Conservation (phyloP, 2,797 vertebrate species). For the Protonibea diacanthus region DNA sequence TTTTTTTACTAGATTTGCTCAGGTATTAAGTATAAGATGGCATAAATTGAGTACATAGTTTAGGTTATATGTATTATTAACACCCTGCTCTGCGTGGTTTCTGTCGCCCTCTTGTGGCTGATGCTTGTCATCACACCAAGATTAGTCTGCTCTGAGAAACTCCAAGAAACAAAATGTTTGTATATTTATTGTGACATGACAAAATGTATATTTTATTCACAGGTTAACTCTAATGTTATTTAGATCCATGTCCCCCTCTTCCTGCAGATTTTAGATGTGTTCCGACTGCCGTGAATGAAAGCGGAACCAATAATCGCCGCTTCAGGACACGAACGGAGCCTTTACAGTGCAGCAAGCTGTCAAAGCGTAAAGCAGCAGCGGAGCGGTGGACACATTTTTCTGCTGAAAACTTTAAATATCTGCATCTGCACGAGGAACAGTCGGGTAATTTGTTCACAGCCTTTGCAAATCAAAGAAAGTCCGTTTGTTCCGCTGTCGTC, state of each 20-base stretch:
- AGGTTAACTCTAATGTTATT: accelerated
- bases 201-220: accelerated
- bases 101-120: constrained; percentile 44
- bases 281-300: background rate
- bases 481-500: background rate
- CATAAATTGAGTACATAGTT: background rate
- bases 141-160: accelerated
- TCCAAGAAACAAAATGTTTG: background rate
- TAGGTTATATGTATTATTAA: background rate
- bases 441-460: background rate
- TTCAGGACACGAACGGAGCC: constrained; percentile 26
- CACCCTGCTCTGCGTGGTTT: background rate
- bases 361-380: background rate
- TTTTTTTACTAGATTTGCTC: no score
- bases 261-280: background rate
- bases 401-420: background rate
- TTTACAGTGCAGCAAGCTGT: constrained; percentile 33
- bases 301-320: constrained; percentile 59
- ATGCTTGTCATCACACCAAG: background rate
- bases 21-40: no score
- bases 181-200: background rate
- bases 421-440: accelerated
- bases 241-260: background rate
- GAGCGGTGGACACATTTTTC: accelerated
- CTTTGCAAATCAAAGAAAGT: background rate